Conservation (phyloP, 2,797 vertebrate species). For the Enteromius radiatus region DNA sequence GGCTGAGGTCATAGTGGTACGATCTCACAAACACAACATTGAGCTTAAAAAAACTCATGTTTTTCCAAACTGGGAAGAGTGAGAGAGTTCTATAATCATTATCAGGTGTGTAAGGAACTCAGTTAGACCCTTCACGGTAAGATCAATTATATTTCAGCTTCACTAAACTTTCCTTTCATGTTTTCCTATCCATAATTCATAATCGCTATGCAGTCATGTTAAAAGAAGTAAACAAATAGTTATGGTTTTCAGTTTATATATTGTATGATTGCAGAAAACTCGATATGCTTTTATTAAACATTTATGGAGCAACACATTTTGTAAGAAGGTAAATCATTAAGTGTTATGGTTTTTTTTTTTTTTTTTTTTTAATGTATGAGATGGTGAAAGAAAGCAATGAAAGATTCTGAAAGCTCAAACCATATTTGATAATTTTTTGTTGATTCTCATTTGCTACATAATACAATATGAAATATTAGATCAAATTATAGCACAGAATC, state of each 20-base stretch:
- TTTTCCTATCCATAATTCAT: not conserved
- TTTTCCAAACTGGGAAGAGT: not conserved
- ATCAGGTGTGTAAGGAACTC: not conserved
- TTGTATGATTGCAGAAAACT: not conserved
- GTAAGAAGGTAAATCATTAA: not conserved
- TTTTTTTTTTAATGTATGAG: not conserved
- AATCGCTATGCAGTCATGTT: not conserved
- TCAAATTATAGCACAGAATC: not conserved
- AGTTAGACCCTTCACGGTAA: not conserved
- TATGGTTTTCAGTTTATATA: not conserved
- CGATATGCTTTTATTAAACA: not conserved
- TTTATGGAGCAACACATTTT: not conserved
- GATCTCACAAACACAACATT: not conserved
- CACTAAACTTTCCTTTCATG: not conserved
- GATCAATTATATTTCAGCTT: not conserved
- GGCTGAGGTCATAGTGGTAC: slow-evolving; percentile 72
- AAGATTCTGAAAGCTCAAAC: not conserved
- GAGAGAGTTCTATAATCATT: not conserved
- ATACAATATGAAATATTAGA: not conserved
- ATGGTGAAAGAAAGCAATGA: not conserved
- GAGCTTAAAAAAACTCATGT: not conserved
- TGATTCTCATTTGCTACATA: not conserved
- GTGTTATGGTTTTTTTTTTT: too few species aligned
- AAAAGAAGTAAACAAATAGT: not conserved
- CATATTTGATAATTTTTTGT: not conserved